These are phyloP conservation scores for Merluccius polli DNA, from an alignment of 2,797 vertebrate species.

Conservation along the genomic window DNA sequence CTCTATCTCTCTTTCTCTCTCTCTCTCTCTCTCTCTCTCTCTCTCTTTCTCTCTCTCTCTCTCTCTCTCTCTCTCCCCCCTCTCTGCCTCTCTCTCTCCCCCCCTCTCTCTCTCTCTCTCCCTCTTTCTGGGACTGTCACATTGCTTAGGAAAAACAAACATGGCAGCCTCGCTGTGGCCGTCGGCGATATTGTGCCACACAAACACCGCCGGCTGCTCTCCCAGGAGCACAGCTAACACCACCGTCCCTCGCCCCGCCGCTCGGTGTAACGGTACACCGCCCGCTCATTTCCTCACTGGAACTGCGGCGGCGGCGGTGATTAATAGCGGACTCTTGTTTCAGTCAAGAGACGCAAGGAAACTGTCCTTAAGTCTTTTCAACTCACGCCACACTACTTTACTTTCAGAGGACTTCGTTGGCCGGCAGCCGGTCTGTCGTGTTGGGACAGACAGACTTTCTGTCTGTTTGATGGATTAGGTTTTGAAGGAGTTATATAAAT, in stretches of 20 bases:
- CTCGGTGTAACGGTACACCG: conserved; percentile 11
- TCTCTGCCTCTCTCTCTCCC: conserved; percentile 10
- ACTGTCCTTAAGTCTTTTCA: conserved; percentile 24
- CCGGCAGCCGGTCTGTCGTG: conserved; percentile 22
- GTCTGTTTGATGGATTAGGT: conserved; percentile 48
- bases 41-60: not conserved
- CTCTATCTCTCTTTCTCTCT: no score
- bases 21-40: conserved; percentile 22
- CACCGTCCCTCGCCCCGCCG: conserved; percentile 9
- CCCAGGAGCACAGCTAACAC: conserved; percentile 8
- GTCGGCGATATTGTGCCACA: conserved; percentile 25
- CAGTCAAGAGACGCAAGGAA: conserved; percentile 29
- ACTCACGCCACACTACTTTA: conserved; percentile 9
- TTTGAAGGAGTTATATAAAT: not conserved
- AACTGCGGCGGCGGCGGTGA: not conserved
- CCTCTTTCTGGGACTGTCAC: not conserved
- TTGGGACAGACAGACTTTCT: conserved; percentile 29
- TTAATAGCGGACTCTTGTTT: not conserved
- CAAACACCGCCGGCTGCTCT: conserved; percentile 25
- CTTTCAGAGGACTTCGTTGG: conserved; percentile 25
- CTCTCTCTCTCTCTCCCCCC: not conserved
- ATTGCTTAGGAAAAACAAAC: conserved; percentile 54
- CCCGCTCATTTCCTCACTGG: conserved; percentile 1
- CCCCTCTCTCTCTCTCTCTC: not conserved
- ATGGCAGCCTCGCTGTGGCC: conserved; percentile 26